Evolutionary conservation across 2,113 vertebrate species (phyloP), one percentile per base, ranked within the genome.

Genomic region (Ascaphus truei): DNA sequence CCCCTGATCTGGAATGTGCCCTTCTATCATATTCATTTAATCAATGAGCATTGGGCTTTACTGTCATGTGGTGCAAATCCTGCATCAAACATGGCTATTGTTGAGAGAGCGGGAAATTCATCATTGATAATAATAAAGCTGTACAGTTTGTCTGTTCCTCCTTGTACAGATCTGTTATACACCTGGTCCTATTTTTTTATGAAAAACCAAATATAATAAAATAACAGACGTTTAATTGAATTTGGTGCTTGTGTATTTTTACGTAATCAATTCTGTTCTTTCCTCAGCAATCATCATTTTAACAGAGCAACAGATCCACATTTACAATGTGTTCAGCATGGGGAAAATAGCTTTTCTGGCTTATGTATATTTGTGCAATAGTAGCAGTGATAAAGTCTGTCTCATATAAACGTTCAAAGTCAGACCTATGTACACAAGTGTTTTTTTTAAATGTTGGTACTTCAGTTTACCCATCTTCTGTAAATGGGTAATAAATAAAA

Each of bases 111-210:
- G 33, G 3, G 4, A 31, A 45, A 57, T 34, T 67, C 26, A 52
- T 25, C 51, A 59, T 27, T 60, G 22, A 59, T 34, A 50, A 43
- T 43, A 15, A 36, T 59, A 68, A 58, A 37, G 66, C 56, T 51
- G 55, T 60, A 68, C 31, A 39, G 57, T 61, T 34, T 50, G 53
- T 52, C 56, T 61, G 56, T 52, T 69, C 26, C 57, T 52, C 47
- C 67, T 52, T 69, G 56, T 61, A 52, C 67, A 69, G 56, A 69
- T 51, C 61, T 61, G 67, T 61, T 61, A 69, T 52, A 69, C 48
- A 69, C 45, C 47, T 36, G 33, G 57, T 52, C 56, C 57, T 61
- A 69, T 69, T 69, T 69, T 67, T 69, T 61, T 61, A 69, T 61
- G 45, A 52, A 25, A 61, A 61, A 60, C 33, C 56, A 61, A 69